Evolutionary conservation across 2,113 vertebrate genomes (phyloP).

Genomic region (Tauraco erythrolophus): DNA sequence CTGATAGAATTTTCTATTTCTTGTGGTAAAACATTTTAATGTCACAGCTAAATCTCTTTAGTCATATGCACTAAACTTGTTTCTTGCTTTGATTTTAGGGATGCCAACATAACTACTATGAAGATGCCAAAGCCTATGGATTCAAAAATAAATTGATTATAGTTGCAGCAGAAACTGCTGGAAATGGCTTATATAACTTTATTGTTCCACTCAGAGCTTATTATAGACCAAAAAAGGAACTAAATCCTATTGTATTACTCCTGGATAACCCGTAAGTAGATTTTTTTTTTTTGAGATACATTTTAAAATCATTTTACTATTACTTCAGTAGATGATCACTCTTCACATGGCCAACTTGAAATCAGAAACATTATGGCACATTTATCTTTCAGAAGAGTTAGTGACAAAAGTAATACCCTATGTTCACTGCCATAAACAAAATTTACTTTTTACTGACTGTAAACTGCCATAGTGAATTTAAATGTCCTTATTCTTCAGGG

Average conservation of each 20-base stretch:
- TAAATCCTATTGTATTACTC: slow-evolving; percentile 94
- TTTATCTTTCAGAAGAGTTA: not conserved
- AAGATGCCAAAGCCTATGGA: slow-evolving; percentile 96
- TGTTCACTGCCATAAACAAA: not conserved
- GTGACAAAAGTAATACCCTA: not conserved
- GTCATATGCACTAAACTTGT: not conserved
- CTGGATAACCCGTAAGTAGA: slow-evolving; percentile 94
- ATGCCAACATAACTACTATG: slow-evolving; percentile 93
- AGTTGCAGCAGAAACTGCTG: slow-evolving; percentile 96
- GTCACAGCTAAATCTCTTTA: not conserved
- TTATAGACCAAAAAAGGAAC: slow-evolving; percentile 94
- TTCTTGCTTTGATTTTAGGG: slow-evolving; percentile 79
- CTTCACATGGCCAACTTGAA: slow-evolving; percentile 9
- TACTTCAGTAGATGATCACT: not conserved
- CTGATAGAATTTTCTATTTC: not conserved
- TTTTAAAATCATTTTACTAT: not conserved
- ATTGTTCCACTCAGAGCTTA: slow-evolving; percentile 97
- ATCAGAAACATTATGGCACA: slow-evolving; percentile 70
- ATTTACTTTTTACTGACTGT: not conserved
- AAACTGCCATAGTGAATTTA: not conserved
- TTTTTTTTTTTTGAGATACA: not conserved
- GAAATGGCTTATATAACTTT: slow-evolving; percentile 97
- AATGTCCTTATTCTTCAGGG: not conserved
- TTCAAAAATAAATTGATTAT: slow-evolving; percentile 98
- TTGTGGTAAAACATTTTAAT: not conserved